Evolutionary conservation across 2,797 vertebrate species (phyloP).

Genomic region (Sebastes itinus): DNA sequence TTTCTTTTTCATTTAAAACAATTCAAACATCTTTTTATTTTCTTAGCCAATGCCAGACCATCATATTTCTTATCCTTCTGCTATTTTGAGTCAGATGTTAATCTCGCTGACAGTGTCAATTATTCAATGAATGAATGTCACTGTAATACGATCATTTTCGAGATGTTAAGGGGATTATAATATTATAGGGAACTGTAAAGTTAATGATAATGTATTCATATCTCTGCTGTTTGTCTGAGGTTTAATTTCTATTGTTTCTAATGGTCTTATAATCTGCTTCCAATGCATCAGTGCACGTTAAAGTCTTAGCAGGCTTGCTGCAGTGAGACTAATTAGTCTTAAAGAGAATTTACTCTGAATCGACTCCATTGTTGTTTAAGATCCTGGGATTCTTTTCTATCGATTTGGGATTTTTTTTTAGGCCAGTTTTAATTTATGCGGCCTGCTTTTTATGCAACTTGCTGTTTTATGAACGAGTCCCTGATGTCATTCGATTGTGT

Average conservation of each 20-base stretch:
- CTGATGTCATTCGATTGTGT: neutral
- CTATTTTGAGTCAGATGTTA: neutral
- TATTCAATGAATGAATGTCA: neutral
- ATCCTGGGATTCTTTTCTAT: neutral
- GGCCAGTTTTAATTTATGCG: constrained; percentile 12
- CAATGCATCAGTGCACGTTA: neutral
- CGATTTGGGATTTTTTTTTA: neutral
- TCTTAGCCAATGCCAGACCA: too few species aligned
- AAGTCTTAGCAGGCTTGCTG: neutral
- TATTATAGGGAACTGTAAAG: neutral
- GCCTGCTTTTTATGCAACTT: neutral
- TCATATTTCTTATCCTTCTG: too few species aligned
- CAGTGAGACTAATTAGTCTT: neutral
- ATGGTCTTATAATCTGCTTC: constrained; percentile 12
- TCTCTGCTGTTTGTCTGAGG: neutral
- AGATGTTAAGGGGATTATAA: neutral
- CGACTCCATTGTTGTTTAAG: neutral
- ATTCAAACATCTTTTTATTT: too few species aligned
- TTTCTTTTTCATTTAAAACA: rapidly evolving
- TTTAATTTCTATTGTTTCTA: neutral
- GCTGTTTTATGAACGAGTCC: neutral
- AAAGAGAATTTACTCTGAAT: constrained; percentile 2
- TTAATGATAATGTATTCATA: neutral
- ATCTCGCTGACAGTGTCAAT: neutral
- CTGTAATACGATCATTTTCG: neutral